A percentile compares a stretch with the other conserved stretches of the same genome.
Conservation (phyloP, 2,113 vertebrate genomes). For the Alligator sinensis region DNA sequence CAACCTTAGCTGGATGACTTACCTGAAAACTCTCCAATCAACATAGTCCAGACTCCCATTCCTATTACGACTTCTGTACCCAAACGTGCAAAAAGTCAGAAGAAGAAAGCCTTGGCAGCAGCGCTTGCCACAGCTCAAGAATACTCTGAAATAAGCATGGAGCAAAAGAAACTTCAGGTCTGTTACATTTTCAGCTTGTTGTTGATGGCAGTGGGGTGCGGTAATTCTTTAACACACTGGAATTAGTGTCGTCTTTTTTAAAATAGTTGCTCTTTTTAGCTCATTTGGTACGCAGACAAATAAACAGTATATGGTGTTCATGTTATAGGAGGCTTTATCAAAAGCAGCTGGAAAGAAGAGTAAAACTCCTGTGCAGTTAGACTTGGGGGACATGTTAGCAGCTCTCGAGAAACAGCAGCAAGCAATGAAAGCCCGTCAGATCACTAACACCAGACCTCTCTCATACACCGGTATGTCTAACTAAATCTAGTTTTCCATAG, state of each 20-base stretch:
- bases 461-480: conserved; percentile 86
- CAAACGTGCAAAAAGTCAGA: conserved; percentile 97
- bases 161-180: conserved; percentile 97
- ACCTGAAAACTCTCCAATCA: conserved; percentile 97
- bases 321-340: conserved; percentile 90
- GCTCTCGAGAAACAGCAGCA: conserved; percentile 97
- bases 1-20: conserved; percentile 90
- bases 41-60: conserved; percentile 97
- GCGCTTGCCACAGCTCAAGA: conserved; percentile 97
- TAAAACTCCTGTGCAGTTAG: conserved; percentile 95
- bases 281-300: neutral
- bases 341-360: conserved; percentile 98
- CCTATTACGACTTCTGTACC: conserved; percentile 98
- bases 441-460: conserved; percentile 95
- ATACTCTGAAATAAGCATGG: conserved; percentile 99
- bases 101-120: conserved; percentile 97
- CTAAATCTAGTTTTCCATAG: neutral
- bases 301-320: neutral
- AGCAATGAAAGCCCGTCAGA: conserved; percentile 95
- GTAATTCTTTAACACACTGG: too few species aligned
- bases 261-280: neutral
- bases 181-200: neutral
- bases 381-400: conserved; percentile 96
- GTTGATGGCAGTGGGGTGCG: neutral
- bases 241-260: neutral